Conservation (phyloP, 2,888 invertebrate species). For the Gisinianus flammeolus region DNA sequence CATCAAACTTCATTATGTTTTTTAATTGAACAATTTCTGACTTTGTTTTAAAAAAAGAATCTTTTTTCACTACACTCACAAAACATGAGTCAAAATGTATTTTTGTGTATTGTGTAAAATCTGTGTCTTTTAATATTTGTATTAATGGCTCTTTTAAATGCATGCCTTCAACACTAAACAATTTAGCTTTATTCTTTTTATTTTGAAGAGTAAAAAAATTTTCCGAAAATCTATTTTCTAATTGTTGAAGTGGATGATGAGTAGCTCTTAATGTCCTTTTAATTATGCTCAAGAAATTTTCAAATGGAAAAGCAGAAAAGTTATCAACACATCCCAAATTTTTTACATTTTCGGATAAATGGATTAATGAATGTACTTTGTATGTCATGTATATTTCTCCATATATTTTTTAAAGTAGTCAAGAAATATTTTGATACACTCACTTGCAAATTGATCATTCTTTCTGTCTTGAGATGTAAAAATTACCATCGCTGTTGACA, state of each 20-base stretch:
- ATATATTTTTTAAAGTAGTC: background rate
- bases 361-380: constrained; percentile 4
- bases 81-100: background rate
- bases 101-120: background rate
- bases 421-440: background rate
- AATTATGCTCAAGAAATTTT: background rate
- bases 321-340: background rate
- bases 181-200: background rate
- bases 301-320: constrained; percentile 19
- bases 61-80: background rate
- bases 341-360: background rate
- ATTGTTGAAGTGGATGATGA: constrained; percentile 13
- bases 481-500: constrained; percentile 9
- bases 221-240: background rate
- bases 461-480: background rate
- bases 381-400: background rate
- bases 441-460: background rate
- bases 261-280: background rate
- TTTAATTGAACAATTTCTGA: background rate
- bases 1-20: background rate
- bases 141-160: background rate
- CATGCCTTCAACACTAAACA: background rate
- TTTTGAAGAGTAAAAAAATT: background rate
- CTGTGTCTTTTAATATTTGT: no score
- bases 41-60: background rate